Conservation (phyloP, 2,113 vertebrate genomes). For the Semicossyphus pulcher region DNA sequence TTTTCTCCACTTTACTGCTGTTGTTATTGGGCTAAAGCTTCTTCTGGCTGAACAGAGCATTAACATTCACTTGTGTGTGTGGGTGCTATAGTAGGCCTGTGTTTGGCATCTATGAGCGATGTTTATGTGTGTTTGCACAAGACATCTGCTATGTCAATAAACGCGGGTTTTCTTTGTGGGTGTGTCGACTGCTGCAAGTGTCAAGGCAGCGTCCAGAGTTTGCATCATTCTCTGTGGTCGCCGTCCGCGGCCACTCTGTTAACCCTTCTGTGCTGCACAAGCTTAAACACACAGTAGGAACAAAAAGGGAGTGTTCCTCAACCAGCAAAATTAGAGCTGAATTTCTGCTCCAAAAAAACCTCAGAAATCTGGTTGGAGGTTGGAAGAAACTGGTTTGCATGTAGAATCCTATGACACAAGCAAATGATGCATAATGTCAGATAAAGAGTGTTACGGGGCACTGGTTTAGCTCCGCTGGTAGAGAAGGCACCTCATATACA, state of each 20-base stretch:
- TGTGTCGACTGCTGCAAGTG: slow-evolving; percentile 63
- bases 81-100: not conserved
- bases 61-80: slow-evolving; percentile 7
- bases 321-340: too few relatives aligned
- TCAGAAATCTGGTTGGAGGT: too few relatives aligned
- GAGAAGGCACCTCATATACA: too few relatives aligned
- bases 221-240: slow-evolving; percentile 51
- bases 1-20: not conserved
- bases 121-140: slow-evolving; percentile 67
- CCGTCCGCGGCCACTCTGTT: not conserved
- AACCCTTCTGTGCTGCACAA: not conserved
- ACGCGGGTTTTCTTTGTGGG: slow-evolving; percentile 63
- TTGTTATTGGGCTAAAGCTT: slow-evolving; percentile 13
- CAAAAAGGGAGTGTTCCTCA: too few relatives aligned
- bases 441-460: too few relatives aligned
- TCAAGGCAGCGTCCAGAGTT: slow-evolving; percentile 53
- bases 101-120: slow-evolving; percentile 24
- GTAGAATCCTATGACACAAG: not conserved
- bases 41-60: not conserved
- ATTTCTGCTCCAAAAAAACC: too few relatives aligned
- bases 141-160: slow-evolving; percentile 75
- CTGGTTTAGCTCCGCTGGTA: too few relatives aligned
- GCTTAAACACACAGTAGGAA: too few relatives aligned
- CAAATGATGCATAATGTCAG: not conserved
- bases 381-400: not conserved